Conservation (phyloP, 64 coral and sea anemone genomes). For the Montipora cactus region DNA sequence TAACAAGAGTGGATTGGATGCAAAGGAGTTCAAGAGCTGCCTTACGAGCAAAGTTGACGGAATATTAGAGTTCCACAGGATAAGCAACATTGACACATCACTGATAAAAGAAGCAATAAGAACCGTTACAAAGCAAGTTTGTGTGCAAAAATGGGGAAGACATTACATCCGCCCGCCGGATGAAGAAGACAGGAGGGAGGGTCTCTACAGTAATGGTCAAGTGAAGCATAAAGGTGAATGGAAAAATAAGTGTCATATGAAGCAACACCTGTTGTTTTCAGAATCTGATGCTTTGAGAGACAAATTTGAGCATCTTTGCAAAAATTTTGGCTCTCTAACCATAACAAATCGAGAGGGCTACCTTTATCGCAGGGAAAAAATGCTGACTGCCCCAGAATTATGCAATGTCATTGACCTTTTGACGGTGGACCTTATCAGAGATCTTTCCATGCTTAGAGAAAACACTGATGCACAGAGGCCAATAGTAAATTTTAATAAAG, state of each 20-base stretch:
- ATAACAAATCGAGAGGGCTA: background rate
- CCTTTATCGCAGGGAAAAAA: too few species aligned
- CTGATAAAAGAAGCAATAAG: background rate
- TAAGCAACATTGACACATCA: background rate
- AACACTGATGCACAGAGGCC: too few species aligned
- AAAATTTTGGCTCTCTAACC: background rate
- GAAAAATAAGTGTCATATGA: background rate
- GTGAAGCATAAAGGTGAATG: background rate
- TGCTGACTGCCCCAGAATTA: background rate
- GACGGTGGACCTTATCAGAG: background rate
- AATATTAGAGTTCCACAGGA: background rate
- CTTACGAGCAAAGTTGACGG: background rate
- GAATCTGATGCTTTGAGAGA: background rate
- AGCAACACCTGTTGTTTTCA: background rate
- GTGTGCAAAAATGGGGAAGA: background rate
- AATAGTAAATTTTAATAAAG: background rate
- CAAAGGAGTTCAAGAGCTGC: background rate
- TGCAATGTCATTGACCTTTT: slow-evolving; percentile 13
- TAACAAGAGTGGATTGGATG: background rate
- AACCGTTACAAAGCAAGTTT: background rate
- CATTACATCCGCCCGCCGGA: background rate
- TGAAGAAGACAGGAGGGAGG: background rate
- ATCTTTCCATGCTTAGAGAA: background rate
- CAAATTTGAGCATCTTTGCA: background rate
- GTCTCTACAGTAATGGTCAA: too few species aligned